Percentiles rank a stretch among this genome's conserved stretches.
phyloP scores from a whole-genome alignment of 2,888 invertebrate genomes.

The Ornithoptera alexandrae region DNA sequence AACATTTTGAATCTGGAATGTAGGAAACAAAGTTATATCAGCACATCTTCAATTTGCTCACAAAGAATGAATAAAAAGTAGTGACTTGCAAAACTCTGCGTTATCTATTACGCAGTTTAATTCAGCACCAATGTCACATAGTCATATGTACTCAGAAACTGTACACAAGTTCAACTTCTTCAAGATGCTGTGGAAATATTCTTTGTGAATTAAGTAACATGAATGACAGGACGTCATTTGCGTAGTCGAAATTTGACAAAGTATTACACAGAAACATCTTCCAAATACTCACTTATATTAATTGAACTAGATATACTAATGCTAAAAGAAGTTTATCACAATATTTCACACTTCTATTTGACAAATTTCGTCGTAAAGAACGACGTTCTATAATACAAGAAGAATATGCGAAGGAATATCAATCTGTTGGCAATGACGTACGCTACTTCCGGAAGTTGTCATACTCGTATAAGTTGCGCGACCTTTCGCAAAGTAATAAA shows the following conservation, averaged over 20 bases:
- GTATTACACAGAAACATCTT: slow-evolving; percentile 46
- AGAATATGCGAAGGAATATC: slow-evolving; percentile 47
- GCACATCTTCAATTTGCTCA: slow-evolving; percentile 46
- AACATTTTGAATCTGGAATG: slow-evolving; percentile 86
- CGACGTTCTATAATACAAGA: slow-evolving; percentile 61
- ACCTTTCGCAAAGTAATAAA: slow-evolving; percentile 35
- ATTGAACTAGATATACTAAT: slow-evolving; percentile 73
- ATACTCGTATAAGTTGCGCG: slow-evolving; percentile 39
- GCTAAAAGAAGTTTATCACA: slow-evolving; percentile 73
- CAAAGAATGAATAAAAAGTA: slow-evolving; percentile 56
- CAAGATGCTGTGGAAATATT: slow-evolving; percentile 23
- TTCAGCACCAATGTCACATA: slow-evolving; percentile 32
- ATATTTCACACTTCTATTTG: slow-evolving; percentile 69
- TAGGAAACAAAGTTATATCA: slow-evolving; percentile 44
- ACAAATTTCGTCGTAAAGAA: slow-evolving; percentile 68
- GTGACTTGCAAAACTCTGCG: slow-evolving; percentile 66
- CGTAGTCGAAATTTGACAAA: slow-evolving; percentile 56
- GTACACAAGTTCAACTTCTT: slow-evolving; percentile 21
- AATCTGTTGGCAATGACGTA: slow-evolving; percentile 78
- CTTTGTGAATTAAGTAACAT: slow-evolving; percentile 70
- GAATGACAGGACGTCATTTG: slow-evolving; percentile 72
- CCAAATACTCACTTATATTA: slow-evolving; percentile 71
- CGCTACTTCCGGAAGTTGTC: slow-evolving; percentile 73
- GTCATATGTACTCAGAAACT: slow-evolving; percentile 8
- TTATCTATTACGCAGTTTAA: slow-evolving; percentile 53